A percentile compares a stretch with the other conserved stretches of the same genome.
phyloP scores from a whole-genome alignment of 2,888 invertebrate species.

The Sepioteuthis lessoniana region DNA sequence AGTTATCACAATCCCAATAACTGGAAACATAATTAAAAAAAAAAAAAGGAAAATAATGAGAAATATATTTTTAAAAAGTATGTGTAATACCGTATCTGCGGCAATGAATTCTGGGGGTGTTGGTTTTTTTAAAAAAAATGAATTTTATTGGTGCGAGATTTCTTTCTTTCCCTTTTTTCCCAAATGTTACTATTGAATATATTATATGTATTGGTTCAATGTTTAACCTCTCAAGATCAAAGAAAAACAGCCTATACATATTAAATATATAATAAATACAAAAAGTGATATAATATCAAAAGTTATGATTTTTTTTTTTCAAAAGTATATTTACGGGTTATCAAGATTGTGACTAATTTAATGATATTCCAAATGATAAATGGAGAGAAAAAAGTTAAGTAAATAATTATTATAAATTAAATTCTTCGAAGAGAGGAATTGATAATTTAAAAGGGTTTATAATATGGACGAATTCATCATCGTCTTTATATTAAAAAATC shows the following conservation, averaged over 20 bases:
- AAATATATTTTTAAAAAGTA: background rate
- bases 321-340: conserved; percentile 12
- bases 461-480: too few species aligned
- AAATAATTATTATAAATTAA: background rate
- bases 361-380: background rate
- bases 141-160: background rate
- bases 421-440: background rate
- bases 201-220: background rate
- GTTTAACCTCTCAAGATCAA: background rate
- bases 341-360: background rate
- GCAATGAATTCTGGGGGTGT: background rate
- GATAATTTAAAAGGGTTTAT: background rate
- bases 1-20: conserved; percentile 33
- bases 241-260: background rate
- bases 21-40: background rate
- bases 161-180: background rate
- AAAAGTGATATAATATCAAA: background rate
- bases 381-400: background rate
- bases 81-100: background rate
- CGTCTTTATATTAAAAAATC: background rate
- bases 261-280: background rate
- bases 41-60: background rate
- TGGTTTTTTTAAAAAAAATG: background rate
- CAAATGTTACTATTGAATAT: background rate
- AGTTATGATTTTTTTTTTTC: background rate